phyloP scores from a whole-genome alignment of 2,797 vertebrate species.

The Botia kubotai region DNA sequence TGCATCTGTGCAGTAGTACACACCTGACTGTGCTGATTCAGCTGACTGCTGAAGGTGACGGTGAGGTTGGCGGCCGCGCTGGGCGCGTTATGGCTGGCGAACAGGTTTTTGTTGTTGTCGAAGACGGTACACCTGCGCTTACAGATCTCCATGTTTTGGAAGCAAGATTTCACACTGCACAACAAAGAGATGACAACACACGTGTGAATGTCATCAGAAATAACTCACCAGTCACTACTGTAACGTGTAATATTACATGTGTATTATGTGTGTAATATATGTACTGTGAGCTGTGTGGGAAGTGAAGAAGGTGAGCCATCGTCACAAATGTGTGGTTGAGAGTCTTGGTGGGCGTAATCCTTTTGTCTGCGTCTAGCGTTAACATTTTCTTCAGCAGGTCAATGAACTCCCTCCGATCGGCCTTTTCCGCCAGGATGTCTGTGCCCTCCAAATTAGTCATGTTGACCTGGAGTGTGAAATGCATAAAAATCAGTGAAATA shows the following conservation, averaged over 20 bases:
- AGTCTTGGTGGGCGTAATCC: slow-evolving; percentile 96
- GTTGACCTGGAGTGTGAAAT: slow-evolving; percentile 84
- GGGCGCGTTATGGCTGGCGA: slow-evolving; percentile 86
- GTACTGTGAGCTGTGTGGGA: slow-evolving; percentile 98
- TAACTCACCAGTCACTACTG: neutral
- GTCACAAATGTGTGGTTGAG: slow-evolving; percentile 96
- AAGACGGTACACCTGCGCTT: slow-evolving; percentile 94
- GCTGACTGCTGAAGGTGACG: slow-evolving; percentile 97
- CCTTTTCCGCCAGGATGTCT: slow-evolving; percentile 97
- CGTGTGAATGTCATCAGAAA: no score
- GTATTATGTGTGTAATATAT: no score
- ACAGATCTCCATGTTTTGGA: slow-evolving; percentile 99
- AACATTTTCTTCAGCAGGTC: slow-evolving; percentile 99
- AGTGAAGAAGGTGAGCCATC: slow-evolving; percentile 96
- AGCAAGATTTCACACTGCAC: slow-evolving; percentile 94
- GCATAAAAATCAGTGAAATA: neutral
- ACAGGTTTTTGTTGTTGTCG: slow-evolving; percentile 93
- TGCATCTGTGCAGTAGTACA: neutral
- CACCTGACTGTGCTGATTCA: slow-evolving; percentile 96
- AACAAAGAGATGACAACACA: neutral
- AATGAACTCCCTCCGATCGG: slow-evolving; percentile 95
- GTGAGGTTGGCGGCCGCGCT: slow-evolving; percentile 89
- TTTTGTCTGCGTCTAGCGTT: slow-evolving; percentile 96
- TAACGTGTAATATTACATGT: neutral
- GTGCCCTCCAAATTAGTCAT: slow-evolving; percentile 97